Evolutionary conservation across 1,140 invertebrate species (phyloP), one percentile per base, ranked within the genome.

Genomic region (Drosophila sechellia): DNA sequence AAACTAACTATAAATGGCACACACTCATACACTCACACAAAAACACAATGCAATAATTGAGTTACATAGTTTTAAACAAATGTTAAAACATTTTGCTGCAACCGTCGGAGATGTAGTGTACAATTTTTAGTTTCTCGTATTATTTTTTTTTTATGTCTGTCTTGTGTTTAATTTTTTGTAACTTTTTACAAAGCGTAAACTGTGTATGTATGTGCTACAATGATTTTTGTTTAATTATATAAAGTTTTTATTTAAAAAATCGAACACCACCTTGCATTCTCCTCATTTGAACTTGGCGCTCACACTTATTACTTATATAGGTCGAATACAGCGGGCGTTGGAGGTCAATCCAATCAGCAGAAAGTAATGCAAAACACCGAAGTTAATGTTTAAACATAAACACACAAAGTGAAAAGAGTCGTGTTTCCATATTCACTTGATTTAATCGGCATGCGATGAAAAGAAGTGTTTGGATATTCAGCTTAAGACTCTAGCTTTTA

Each of bases 181-280:
- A 61, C 22, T 57, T 73, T 73, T 49, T 52, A 50, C 81, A 68
- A 70, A 71, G 58, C 58, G 66, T 85, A 74, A 61, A 31, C 54
- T 57, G 58, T 87, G 69, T 81, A 69, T 86, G 79, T 86, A 76
- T 87, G 81, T 86, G 83, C 83, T 86, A 87, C 70, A 75, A 81
- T 69, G 75, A 87, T 70, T 78, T 78, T 68, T 86, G 70, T 87
- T 81, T 87, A 78, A 78, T 86, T 86, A 86, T 71, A 86, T 72
- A 57, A 63, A 74, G 64, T 58, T 79, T 79, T 83, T 87, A 85
- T 85, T 87, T 71, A 78, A 73, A 81, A 48, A 72, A 72, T 60
- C 53, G 42, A 64, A 65, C 37, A 74, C 54, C 5, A 31, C 27
- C 34, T 59, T 50, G 34, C 25, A 46, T 69, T 53, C 20, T 13